Evolutionary conservation across 2,113 vertebrate genomes (phyloP), one percentile per base, ranked within the genome.

Genomic region (Indicator maculatus): DNA sequence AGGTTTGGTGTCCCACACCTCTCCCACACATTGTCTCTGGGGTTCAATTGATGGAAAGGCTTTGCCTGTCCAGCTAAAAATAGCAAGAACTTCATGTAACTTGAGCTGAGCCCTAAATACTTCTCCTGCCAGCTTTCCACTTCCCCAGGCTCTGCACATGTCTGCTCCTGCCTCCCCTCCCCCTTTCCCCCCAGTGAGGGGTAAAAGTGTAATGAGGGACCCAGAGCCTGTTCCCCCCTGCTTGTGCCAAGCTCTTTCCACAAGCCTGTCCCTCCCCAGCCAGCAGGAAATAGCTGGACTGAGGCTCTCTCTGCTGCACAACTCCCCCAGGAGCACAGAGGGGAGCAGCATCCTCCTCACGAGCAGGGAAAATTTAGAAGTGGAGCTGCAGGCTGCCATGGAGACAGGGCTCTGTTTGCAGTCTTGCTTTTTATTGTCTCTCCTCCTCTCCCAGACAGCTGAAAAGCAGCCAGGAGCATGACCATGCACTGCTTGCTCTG

Each of bases 311-410:
- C 52, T 74, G 72, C 90, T 1, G 50, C 60, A 16, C 63, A 44
- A 2, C 58, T 38, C 90, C 82, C 80, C n/a, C 55, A 2, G 8
- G 70, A 93, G 10, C 59, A 9, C 1, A 12, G 5, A 72, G 75
- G 74, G 92, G 69, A 91, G 85, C 71, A 90, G 75, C 66, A 74
- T 72, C 77, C 55, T 90, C 90, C 23, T 72, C 70, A 9, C 0
- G 50, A 1, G 30, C 11, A 47, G 93, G 67, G 80, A 91, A 89
- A 96, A 95, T 95, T 96, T 96, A 97, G 92, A 58, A 94, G 86
- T 73, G 84, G 93, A 60, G 92, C 93, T 82, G 59, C 5, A 6
- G 72, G 95, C 96, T 96, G 95, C 96, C 94, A 97, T 96, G 95
- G 97, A 95, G 96, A 97, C 96, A 10, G 85, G 77, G 75, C 89